phyloP scores from a whole-genome alignment of 2,113 vertebrate genomes.

The Malaclemys terrapin region DNA sequence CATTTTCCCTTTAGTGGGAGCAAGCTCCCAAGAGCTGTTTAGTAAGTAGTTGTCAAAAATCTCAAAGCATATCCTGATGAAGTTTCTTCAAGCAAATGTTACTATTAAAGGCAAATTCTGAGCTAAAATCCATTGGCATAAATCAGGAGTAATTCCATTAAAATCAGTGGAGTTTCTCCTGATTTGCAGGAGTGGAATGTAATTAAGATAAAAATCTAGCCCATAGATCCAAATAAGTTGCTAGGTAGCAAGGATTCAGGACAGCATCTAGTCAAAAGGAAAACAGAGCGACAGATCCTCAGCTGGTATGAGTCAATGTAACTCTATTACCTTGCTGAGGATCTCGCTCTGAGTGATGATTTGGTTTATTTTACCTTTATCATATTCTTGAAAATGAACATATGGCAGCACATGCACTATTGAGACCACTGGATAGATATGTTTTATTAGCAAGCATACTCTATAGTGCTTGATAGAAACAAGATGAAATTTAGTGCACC shows the following conservation, averaged over 20 bases:
- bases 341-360: neutral
- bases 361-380: neutral
- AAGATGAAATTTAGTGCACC: neutral
- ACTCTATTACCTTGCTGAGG: neutral
- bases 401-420: neutral
- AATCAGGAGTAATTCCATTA: neutral
- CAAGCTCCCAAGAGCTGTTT: conserved; percentile 13
- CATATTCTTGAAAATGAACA: neutral
- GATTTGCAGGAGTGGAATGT: neutral
- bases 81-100: conserved; percentile 33
- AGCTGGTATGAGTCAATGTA: neutral
- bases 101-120: conserved; percentile 20
- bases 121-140: conserved; percentile 5
- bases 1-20: conserved; percentile 19
- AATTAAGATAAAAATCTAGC: conserved; percentile 32
- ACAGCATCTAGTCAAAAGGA: neutral
- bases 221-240: neutral
- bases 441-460: neutral
- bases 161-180: neutral
- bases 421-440: neutral
- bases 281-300: neutral
- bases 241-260: neutral
- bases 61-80: conserved; percentile 41
- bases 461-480: neutral
- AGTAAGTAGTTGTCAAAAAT: conserved; percentile 56